A percentile compares a stretch with the other conserved stretches of the same genome.
These are phyloP conservation scores for Marmota flaviventris DNA, from an alignment of 2,113 vertebrate genomes.

Conservation along the genomic window DNA sequence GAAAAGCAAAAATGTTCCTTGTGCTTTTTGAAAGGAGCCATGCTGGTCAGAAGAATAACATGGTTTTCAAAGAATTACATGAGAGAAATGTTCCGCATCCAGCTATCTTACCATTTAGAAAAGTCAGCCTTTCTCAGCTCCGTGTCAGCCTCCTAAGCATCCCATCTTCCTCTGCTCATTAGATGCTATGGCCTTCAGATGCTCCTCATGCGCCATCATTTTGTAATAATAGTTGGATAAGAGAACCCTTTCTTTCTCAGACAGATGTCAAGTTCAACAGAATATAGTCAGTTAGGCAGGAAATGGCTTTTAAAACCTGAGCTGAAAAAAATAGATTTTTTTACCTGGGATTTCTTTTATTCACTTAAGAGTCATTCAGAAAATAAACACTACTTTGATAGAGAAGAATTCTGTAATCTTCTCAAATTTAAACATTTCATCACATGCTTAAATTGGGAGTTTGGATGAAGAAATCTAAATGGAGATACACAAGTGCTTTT, in stretches of 20 bases:
- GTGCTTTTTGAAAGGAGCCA: neutral
- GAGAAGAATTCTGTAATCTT: neutral
- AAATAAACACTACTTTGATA: neutral
- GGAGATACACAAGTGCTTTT: neutral
- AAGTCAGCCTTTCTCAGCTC: neutral
- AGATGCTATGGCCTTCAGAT: neutral
- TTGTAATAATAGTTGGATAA: neutral
- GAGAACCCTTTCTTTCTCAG: neutral
- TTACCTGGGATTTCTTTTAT: neutral
- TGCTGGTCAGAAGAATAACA: neutral
- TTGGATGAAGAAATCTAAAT: neutral
- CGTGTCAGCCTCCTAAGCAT: fast-evolving
- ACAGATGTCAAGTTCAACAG: neutral
- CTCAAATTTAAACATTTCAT: neutral
- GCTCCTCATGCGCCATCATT: neutral
- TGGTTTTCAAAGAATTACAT: conserved; percentile 1
- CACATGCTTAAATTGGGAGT: neutral
- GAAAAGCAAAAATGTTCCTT: neutral
- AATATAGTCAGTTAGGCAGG: neutral
- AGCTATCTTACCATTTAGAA: neutral
- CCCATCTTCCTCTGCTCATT: fast-evolving
- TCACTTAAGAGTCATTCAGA: neutral
- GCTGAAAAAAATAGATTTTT: conserved; percentile 38
- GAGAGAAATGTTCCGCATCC: neutral
- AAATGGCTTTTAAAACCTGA: conserved; percentile 18